Percentiles rank a stretch among this genome's conserved stretches.
Evolutionary conservation across 2,888 invertebrate genomes (phyloP).

Genomic region (Sinodicranocentrus sp.): DNA sequence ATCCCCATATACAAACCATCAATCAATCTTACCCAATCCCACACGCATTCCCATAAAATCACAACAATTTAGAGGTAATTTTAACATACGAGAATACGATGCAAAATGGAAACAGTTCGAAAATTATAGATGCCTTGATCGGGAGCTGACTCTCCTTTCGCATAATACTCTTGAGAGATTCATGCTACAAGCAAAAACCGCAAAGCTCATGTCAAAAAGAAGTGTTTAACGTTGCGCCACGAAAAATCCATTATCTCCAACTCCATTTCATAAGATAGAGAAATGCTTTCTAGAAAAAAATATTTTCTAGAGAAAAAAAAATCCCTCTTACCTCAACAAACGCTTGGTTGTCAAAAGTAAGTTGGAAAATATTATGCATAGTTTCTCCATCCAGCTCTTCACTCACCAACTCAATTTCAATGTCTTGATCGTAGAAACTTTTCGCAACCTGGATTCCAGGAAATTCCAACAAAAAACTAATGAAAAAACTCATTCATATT

Average conservation of each 20-base stretch:
- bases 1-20: not conserved
- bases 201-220: no score
- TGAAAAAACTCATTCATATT: not conserved
- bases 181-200: constrained; percentile 65
- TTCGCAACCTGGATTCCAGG: constrained; percentile 91
- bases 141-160: constrained; percentile 93
- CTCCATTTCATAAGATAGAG: no score
- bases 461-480: not conserved
- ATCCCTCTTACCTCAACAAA: constrained; percentile 85
- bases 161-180: constrained; percentile 85
- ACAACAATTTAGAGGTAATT: not conserved
- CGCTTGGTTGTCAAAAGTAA: constrained; percentile 96
- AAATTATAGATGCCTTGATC: constrained; percentile 92
- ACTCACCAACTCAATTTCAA: constrained; percentile 92
- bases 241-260: not conserved
- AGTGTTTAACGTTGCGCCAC: not conserved
- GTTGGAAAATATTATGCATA: constrained; percentile 94
- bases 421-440: constrained; percentile 96
- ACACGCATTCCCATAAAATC: not conserved
- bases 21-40: not conserved
- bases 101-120: constrained; percentile 98
- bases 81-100: constrained; percentile 92
- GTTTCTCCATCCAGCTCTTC: constrained; percentile 94
- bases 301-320: not conserved
- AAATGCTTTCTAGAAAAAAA: not conserved